Evolutionary conservation across 2,797 vertebrate species (phyloP).

Genomic region (Eulemur coronatus): DNA sequence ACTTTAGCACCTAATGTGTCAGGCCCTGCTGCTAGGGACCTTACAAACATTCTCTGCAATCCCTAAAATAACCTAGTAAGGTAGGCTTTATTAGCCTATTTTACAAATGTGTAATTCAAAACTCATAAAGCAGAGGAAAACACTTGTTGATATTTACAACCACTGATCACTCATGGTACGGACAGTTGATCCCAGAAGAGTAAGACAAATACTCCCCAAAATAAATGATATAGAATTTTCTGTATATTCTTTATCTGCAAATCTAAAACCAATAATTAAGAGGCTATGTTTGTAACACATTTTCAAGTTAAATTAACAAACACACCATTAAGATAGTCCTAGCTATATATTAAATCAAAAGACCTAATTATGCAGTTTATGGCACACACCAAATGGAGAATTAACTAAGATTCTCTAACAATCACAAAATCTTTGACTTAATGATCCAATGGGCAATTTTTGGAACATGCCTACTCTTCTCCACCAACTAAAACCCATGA

Average conservation of each 20-base stretch:
- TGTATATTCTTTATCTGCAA: conserved; percentile 19
- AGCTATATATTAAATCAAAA: not conserved
- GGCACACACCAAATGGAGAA: not conserved
- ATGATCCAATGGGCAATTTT: not conserved
- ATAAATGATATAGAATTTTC: not conserved
- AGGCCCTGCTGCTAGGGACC: not conserved
- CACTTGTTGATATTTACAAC: not conserved
- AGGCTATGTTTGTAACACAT: not conserved
- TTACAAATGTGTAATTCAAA: conserved; percentile 10
- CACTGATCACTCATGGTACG: not conserved
- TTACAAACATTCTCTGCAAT: not conserved
- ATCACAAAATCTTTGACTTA: not conserved
- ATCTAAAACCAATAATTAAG: conserved; percentile 5
- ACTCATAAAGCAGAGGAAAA: not conserved
- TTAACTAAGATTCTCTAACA: not conserved
- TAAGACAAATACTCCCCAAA: not conserved
- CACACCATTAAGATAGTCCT: not conserved
- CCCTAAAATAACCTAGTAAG: not conserved
- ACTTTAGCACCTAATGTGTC: not conserved
- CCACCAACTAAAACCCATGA: not conserved
- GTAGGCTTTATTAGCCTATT: not conserved
- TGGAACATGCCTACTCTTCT: not conserved
- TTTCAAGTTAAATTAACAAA: not conserved
- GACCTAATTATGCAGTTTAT: not conserved
- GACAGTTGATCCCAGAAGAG: not conserved